Conservation (phyloP, 2,888 invertebrate genomes). For the Lithosia quadra region DNA sequence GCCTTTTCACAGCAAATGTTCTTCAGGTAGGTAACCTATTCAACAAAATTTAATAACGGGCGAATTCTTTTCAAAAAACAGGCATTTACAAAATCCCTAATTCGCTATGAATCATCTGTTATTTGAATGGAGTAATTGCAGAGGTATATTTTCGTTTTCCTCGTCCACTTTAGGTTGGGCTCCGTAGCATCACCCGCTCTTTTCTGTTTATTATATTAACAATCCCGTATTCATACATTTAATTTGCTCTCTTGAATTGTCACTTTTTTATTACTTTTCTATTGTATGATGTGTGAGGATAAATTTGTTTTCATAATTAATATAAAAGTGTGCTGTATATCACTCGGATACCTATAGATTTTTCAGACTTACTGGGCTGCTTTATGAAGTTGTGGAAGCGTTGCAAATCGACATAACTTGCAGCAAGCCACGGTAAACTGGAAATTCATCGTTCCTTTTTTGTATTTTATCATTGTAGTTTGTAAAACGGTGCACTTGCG, state of each 20-base stretch:
- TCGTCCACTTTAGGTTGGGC: not conserved
- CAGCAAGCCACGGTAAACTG: constrained; percentile 13
- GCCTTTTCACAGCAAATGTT: constrained; percentile 4
- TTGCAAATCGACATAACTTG: constrained; percentile 20
- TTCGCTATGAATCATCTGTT: constrained; percentile 16
- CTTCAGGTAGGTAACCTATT: not conserved
- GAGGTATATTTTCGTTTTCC: constrained; percentile 11
- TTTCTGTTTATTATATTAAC: not conserved
- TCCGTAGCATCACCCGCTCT: not conserved
- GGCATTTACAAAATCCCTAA: constrained; percentile 9
- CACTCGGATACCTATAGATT: not conserved
- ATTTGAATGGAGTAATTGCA: constrained; percentile 11
- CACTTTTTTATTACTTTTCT: not conserved
- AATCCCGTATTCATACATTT: not conserved
- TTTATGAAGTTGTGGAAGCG: constrained; percentile 11
- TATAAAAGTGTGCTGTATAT: not conserved
- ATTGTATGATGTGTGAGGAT: not conserved
- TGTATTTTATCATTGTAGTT: constrained; percentile 6
- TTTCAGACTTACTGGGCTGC: not conserved
- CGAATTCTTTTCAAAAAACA: constrained; percentile 9
- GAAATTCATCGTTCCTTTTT: constrained; percentile 18
- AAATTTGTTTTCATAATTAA: not conserved
- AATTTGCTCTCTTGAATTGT: not conserved
- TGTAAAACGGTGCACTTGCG: not conserved
- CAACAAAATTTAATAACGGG: constrained; percentile 10